phyloP scores from a whole-genome alignment of 2,113 vertebrate species.

The Lepisosteus oculatus region DNA sequence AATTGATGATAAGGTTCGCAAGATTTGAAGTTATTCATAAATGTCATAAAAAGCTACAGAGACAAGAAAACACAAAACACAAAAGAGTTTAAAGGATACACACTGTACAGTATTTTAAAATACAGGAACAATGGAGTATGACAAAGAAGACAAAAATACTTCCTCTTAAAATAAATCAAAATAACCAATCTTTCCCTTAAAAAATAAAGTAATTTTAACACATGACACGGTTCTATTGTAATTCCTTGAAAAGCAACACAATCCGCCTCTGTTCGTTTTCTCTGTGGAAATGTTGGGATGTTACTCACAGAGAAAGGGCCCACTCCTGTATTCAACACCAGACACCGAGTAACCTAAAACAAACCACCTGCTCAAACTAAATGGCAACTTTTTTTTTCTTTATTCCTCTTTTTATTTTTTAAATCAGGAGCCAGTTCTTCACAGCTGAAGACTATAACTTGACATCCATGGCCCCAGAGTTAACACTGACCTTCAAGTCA shows the following conservation, averaged over 20 bases:
- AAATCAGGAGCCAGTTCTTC: conserved; percentile 61
- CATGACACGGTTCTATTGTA: no score
- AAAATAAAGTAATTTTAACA: no score
- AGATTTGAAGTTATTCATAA: no score
- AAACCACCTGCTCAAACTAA: background rate
- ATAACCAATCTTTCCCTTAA: no score
- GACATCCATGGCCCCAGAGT: conserved; percentile 33
- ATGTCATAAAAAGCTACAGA: no score
- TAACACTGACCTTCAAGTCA: conserved; percentile 62
- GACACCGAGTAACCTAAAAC: background rate
- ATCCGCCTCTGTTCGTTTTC: background rate
- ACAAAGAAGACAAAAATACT: no score
- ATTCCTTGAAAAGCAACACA: no score
- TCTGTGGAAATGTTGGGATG: background rate
- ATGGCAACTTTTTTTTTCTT: conserved; percentile 1
- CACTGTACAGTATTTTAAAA: no score
- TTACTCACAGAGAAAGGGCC: background rate
- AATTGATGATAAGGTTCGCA: no score
- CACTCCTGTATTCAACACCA: background rate
- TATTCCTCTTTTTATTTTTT: background rate
- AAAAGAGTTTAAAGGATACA: no score
- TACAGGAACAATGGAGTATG: background rate
- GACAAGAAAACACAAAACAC: no score
- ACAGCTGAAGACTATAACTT: conserved; percentile 45
- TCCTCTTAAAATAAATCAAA: no score